Evolutionary conservation across 1,140 invertebrate genomes (phyloP).

Genomic region (Leptopilina boulardi): DNA sequence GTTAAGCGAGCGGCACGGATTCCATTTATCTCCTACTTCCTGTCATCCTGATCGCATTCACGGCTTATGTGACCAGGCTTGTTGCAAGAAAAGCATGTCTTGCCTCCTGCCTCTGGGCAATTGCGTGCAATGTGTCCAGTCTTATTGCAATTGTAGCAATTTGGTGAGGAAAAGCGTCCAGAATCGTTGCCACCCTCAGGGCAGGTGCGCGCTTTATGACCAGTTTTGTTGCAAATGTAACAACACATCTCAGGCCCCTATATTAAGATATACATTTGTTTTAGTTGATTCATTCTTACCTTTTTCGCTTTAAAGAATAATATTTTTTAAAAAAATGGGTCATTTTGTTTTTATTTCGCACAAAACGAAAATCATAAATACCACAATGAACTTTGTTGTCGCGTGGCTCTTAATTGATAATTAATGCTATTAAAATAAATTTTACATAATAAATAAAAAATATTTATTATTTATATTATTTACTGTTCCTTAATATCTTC

Average conservation of each 20-base stretch:
- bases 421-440: too few relatives aligned
- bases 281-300: neutral
- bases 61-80: conserved; percentile 93
- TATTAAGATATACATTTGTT: neutral
- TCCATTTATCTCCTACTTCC: conserved; percentile 77
- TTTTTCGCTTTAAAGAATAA: neutral
- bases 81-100: conserved; percentile 92
- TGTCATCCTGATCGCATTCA: conserved; percentile 88
- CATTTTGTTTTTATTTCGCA: too few relatives aligned
- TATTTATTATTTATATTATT: too few relatives aligned
- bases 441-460: too few relatives aligned
- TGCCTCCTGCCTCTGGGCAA: conserved; percentile 86
- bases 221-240: conserved; percentile 92
- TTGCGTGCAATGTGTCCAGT: conserved; percentile 92
- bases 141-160: conserved; percentile 93
- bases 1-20: conserved; percentile 71
- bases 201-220: conserved; percentile 92
- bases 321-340: too few relatives aligned
- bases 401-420: too few relatives aligned
- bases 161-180: conserved; percentile 75
- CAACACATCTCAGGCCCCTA: conserved; percentile 86
- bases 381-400: too few relatives aligned
- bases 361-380: too few relatives aligned
- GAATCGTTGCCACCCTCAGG: conserved; percentile 79
- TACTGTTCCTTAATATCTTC: too few relatives aligned